Evolutionary conservation across 1,140 invertebrate species (phyloP).

Genomic region (Drosophila sucinea): DNA sequence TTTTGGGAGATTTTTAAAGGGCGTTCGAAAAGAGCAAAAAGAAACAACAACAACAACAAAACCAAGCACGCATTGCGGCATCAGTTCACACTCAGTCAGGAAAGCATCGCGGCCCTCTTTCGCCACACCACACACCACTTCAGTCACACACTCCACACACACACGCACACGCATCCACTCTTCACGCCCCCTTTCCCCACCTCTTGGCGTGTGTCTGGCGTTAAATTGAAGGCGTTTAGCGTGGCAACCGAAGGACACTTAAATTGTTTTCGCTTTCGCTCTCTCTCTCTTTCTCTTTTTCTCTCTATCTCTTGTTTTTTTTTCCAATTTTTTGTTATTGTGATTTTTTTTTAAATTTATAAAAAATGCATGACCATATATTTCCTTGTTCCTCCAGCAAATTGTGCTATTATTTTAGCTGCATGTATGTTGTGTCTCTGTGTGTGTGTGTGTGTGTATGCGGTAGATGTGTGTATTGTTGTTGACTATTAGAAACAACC

Average conservation of each 20-base stretch:
- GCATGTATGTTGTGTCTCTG: constrained; percentile 2
- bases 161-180: constrained; percentile 4
- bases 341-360: constrained; percentile 43
- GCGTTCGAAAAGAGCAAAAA: constrained; percentile 27
- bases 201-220: constrained; percentile 48
- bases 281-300: constrained; percentile 6
- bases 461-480: background rate
- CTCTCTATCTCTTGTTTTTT: background rate
- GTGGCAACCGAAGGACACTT: constrained; percentile 55
- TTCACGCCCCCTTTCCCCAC: background rate
- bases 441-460: constrained; percentile 30
- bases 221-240: constrained; percentile 67
- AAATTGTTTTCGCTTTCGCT: constrained; percentile 54
- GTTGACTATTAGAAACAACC: constrained; percentile 6
- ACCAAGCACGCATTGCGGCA: constrained; percentile 51
- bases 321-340: constrained; percentile 25
- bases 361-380: constrained; percentile 65
- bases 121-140: background rate
- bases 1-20: constrained; percentile 63
- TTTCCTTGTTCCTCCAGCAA: constrained; percentile 52
- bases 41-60: constrained; percentile 17
- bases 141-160: constrained; percentile 6
- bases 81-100: constrained; percentile 27
- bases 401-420: constrained; percentile 48
- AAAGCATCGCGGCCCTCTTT: background rate